phyloP scores from a whole-genome alignment of 2,797 vertebrate species.

The Tapera naevia region DNA sequence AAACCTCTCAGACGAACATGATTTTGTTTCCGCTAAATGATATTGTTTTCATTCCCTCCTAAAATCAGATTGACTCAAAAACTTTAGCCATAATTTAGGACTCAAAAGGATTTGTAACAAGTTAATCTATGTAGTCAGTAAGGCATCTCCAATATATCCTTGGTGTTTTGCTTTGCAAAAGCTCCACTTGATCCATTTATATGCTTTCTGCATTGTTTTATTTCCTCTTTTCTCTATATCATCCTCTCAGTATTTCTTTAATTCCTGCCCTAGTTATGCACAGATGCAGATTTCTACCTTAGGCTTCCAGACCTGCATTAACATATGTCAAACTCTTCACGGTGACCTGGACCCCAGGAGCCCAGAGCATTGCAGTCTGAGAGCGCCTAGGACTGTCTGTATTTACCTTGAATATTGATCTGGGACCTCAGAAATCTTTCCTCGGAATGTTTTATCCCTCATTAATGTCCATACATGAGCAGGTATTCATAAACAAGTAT shows the following conservation, averaged over 20 bases:
- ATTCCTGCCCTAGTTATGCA: not conserved
- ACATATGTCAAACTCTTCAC: not conserved
- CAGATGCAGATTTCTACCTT: not conserved
- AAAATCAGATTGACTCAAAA: not conserved
- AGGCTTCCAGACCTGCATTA: constrained; percentile 2
- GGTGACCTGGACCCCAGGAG: not conserved
- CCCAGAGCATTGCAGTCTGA: accelerated
- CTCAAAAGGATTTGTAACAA: not conserved
- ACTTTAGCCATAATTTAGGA: not conserved
- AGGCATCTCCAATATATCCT: not conserved
- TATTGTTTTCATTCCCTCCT: not conserved
- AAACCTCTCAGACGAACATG: not conserved
- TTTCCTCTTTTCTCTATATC: not conserved
- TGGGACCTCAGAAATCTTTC: not conserved
- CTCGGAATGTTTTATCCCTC: not conserved
- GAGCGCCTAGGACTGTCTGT: not conserved
- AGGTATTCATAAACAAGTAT: not conserved
- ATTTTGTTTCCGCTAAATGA: not conserved
- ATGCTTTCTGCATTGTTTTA: not conserved
- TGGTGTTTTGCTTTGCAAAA: not conserved
- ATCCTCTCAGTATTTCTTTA: not conserved
- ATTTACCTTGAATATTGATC: not conserved
- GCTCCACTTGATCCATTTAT: not conserved
- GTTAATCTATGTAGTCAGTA: not conserved
- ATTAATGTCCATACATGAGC: not conserved